These are phyloP conservation scores for Trachythela sp. DNA, from an alignment of 64 coral and sea anemone species.

Conservation along the genomic window DNA sequence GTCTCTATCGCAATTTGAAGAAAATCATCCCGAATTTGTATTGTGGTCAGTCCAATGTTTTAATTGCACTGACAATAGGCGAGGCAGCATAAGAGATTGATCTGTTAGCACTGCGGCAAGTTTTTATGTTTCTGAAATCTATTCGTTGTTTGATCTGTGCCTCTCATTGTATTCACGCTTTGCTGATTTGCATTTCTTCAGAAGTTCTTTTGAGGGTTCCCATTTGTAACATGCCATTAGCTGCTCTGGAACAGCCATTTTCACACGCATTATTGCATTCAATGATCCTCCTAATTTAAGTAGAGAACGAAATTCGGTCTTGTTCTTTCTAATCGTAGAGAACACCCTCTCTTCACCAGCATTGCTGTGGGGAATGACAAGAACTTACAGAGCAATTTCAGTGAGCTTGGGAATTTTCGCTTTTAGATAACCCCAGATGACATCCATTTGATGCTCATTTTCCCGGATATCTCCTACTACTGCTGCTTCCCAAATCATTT, in stretches of 20 bases:
- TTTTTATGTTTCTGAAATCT: neutral
- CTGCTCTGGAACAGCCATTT: neutral
- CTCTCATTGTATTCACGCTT: neutral
- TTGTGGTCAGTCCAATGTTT: too few species aligned
- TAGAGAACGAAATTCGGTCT: neutral
- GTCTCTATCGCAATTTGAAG: too few species aligned
- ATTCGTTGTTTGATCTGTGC: neutral
- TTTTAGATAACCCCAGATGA: conserved; percentile 15
- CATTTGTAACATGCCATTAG: neutral
- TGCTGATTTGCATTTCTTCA: too few species aligned
- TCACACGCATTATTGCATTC: neutral
- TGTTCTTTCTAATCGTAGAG: conserved; percentile 1
- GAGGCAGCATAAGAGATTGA: too few species aligned
- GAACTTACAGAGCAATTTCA: neutral
- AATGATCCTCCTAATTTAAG: neutral
- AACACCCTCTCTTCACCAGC: neutral
- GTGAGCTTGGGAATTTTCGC: neutral
- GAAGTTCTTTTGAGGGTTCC: conserved; percentile 4
- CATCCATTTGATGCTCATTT: neutral
- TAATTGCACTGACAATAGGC: too few species aligned
- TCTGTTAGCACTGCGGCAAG: too few species aligned
- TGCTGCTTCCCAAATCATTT: neutral
- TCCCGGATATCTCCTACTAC: neutral
- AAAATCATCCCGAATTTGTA: too few species aligned
- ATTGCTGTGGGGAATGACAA: conserved; percentile 13